Conservation (phyloP, 2,113 vertebrate genomes). For the Cathartes aura region DNA sequence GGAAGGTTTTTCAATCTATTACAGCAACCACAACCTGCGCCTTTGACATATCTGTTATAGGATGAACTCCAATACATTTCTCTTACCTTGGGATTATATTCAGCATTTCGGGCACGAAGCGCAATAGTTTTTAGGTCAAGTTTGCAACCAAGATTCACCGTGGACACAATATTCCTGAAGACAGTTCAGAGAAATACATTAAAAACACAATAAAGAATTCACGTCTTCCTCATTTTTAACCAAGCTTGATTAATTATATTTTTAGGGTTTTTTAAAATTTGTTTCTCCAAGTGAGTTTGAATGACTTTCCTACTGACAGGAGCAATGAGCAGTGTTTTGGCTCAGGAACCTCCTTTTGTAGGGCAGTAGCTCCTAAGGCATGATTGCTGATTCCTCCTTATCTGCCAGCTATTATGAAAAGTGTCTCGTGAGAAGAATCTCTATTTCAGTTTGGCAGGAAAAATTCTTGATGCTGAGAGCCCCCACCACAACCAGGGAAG, state of each 20-base stretch:
- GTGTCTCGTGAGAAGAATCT: neutral
- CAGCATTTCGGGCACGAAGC: conserved; percentile 97
- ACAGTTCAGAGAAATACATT: conserved; percentile 34
- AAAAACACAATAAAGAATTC: neutral
- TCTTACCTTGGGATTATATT: conserved; percentile 98
- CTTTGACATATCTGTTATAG: neutral
- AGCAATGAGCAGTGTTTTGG: neutral
- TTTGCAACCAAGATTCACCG: conserved; percentile 98
- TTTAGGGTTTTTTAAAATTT: neutral
- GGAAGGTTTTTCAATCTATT: neutral
- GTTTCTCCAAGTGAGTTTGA: neutral
- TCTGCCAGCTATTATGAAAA: neutral
- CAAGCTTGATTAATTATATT: neutral
- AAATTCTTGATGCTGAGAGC: neutral
- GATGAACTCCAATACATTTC: neutral
- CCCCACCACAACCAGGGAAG: neutral
- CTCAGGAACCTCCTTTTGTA: neutral
- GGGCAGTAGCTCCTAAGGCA: neutral
- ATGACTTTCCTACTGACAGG: neutral
- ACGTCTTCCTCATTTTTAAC: neutral
- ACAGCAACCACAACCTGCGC: neutral
- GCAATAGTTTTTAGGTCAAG: conserved; percentile 98
- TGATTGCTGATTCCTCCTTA: neutral
- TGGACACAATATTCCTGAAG: conserved; percentile 96
- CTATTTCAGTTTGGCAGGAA: neutral